Base-by-base conservation (phyloP, 30 jellyfish, hydroid and myxozoan species). In the Chrysaora quinquecirrha region DNA sequence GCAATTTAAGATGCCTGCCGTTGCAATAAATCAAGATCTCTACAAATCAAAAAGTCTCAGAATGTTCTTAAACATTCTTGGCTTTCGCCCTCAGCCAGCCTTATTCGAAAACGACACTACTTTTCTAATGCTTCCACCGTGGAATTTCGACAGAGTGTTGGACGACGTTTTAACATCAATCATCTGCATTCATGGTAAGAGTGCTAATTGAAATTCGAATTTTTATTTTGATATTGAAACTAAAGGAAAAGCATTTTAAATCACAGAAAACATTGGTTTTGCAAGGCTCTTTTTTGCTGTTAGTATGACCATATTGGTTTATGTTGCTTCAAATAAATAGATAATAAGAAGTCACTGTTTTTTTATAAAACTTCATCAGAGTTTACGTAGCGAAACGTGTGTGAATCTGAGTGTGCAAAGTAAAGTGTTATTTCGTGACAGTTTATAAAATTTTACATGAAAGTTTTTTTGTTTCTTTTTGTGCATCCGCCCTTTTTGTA, bases 121-220 rank as follows among this genome's bases (percentile, higher is more conserved):
- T 21, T 80, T 24, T 48, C 43, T 66, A 3, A 48, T 80, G 83
- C 61, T 80, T 18, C 90, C 90, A 21, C 43, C 75, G 2, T 80
- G 76, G 76, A 66, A 65, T 48, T 78, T 80, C 47, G 90, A 80
- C 48, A 76, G 63, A 16, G 21, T 65, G 1, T 83, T 80, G 62
- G 83, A 54, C 30, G 23, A 50, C 22, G 46, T 48, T 1, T 72
- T 80, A 1, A 34, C 56, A 6, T n/a, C 43, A 16, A 34, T 80
- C 18, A 72, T 34, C 21, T 33, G 82, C 18, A 20, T 66, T 22
- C 67, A 50, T 6, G 71, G 90, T 80, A 54, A 48, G 83, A 27
- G 30, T 10, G 12, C 58, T n/a, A n/a, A n/a, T 9, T 43, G 9
- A 9, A 43, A 43, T 6, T 16, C 12, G 16, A 43, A 43, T 43